Evolutionary conservation across 1,140 invertebrate species (phyloP), one percentile per base, ranked within the genome.

Genomic region (Euglossa dilemma): DNA sequence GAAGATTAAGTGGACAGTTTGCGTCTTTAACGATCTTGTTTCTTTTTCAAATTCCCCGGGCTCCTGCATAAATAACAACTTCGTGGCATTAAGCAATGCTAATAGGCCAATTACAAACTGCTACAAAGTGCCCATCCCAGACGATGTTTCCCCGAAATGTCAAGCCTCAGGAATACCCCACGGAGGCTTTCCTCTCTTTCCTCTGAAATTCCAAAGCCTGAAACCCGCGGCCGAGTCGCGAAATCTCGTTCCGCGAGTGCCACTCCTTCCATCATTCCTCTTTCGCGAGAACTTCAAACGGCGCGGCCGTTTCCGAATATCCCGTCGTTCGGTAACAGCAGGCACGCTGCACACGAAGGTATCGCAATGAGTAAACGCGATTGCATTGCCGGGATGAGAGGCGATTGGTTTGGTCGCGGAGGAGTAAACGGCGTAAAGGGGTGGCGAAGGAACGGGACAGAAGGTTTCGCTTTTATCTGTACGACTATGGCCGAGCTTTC

Each of bases 401-500:
- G 63, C 59, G 74, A 86, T 5, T 28, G 76, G 43, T 18, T 50
- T 9, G 16, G 25, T 54, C 16, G 23, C 23, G 57, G 0, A n/a
- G 43, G 43, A 11, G 59, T 73, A 71, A 75, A 36, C 25, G 59
- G 50, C 72, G 77, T 77, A 80, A 87, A 84, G 63, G 81, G 47
- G 72, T 45, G 6, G 18, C 18, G n/a, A 18, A 56, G 36, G 20
- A 50, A 8, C n/a, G 25, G 52, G 80, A 25, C 59, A 81, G 52
- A 87, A 85, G 74, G 64, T 87, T 87, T 87, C 85, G 74, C 47
- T 87, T 88, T 88, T 87, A 87, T 85, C 72, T 64, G 70, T 36
- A 57, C 45, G 69, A 66, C 23, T 64, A 83, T 74, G 75, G 47
- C 36, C 36, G 20, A 69, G 18, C 45, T 36, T 57, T 25, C 23